Conservation (phyloP, 2,888 invertebrate species). For the Thecophora atra region DNA sequence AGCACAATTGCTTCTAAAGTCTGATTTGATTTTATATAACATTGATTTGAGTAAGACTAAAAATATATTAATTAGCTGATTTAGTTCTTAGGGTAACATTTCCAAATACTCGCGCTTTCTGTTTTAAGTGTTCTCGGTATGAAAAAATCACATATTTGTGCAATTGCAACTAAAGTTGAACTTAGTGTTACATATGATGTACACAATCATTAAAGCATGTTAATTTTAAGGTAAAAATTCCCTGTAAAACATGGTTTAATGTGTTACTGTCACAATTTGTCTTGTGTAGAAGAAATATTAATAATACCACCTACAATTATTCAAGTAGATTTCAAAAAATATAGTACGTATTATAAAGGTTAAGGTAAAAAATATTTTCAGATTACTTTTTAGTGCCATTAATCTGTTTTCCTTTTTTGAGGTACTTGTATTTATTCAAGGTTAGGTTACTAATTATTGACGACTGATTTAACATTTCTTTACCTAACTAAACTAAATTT, state of each 20-base stretch:
- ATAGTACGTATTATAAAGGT: not conserved
- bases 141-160: conserved; percentile 39
- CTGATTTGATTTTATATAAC: no score
- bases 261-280: not conserved
- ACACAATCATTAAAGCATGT: conserved; percentile 23
- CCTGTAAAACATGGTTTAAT: not conserved
- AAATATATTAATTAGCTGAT: not conserved
- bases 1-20: no score
- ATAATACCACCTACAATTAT: not conserved
- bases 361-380: conserved; percentile 2
- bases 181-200: conserved; percentile 37
- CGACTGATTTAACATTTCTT: conserved; percentile 25
- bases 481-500: not conserved
- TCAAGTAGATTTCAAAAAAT: conserved; percentile 6
- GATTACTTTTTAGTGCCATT: conserved; percentile 18
- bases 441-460: not conserved
- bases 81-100: not conserved
- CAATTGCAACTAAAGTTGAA: conserved; percentile 49
- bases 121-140: not conserved
- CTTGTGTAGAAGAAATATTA: conserved; percentile 19
- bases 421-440: conserved; percentile 2
- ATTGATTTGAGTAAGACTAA: no score
- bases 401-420: not conserved
- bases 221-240: conserved; percentile 24
- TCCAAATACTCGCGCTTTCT: conserved; percentile 30